Base-by-base conservation (phyloP, 1,140 invertebrate genomes). In the Mesaphorura yosii region DNA sequence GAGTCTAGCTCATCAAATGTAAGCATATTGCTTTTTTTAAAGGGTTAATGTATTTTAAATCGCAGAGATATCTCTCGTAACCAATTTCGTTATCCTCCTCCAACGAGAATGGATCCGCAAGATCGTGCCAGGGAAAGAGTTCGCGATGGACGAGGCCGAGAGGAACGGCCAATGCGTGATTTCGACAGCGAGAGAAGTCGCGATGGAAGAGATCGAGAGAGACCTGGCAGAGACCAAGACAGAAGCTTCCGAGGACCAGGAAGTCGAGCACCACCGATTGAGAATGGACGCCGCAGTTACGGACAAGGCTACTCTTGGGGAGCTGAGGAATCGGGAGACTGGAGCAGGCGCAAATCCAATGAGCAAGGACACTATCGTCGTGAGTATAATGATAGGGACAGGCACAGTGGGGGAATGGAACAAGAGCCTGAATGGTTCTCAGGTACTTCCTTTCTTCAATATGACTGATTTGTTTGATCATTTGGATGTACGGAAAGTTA, bases 371-470 rank as follows among this genome's bases (percentile, higher is more conserved):
- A 48, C 5, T 41, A 38, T 47, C 25, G 34, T 26, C 34, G 29
- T 1, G 2, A 26, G 12, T 12, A 37, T n/a, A 17, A 20, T 2
- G 34, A 54, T 25, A 46, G 22, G 2, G 19, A 51, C 19, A 25
- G 44, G n/a, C 25, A 53, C n/a, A 14, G 27, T 22, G 28, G 28
- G 12, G 46, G 51, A 0, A 48, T 3, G 28, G 73, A 76, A 26
- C 78, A 80, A 45, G 79, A 81, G 60, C 81, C 81, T 0, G 80
- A 82, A 61, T 83, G 73, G 73, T 72, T 69, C 63, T 67, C 67
- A 50, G 66, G 67, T 68, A 58, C 34, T 48, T 51, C 23, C 3
- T 48, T 45, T 26, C 14, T 28, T 25, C 12, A 12, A 37, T 37
- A n/a, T 42, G 22, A 12, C 10, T 42, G 40, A 42, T 10, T 42